Evolutionary conservation across 2,113 vertebrate genomes (phyloP).

Genomic region (Bos indicus): DNA sequence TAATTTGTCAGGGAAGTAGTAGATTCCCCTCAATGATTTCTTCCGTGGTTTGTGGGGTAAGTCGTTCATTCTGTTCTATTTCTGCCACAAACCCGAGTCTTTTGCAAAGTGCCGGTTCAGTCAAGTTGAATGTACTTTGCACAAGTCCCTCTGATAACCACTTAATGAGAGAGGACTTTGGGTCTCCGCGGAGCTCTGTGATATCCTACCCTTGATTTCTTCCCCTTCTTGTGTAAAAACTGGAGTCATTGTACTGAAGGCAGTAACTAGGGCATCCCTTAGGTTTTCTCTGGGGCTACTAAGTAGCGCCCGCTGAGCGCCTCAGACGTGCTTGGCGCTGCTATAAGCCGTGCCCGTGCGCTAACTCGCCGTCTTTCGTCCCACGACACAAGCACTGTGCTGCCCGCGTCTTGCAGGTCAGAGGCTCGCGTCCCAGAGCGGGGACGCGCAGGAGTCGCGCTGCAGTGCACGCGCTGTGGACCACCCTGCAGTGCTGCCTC

Average conservation of each 20-base stretch:
- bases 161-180: not conserved
- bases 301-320: accelerated
- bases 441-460: accelerated
- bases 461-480: accelerated
- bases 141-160: not conserved
- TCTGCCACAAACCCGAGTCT: not conserved
- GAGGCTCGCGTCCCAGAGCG: not conserved
- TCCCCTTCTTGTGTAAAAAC: not conserved
- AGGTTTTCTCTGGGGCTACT: not conserved
- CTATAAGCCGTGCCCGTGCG: not conserved
- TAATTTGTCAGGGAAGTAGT: not conserved
- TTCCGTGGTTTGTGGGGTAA: not conserved
- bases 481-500: not conserved
- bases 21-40: not conserved
- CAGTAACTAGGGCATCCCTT: not conserved
- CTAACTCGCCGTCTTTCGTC: not conserved
- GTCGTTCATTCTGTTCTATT: not conserved
- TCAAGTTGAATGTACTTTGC: not conserved
- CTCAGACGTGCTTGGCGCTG: accelerated
- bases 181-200: not conserved
- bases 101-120: not conserved
- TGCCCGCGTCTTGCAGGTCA: not conserved
- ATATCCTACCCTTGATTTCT: not conserved
- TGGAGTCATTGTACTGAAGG: not conserved
- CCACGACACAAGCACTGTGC: no score